A percentile compares a stretch with the other conserved stretches of the same genome.
Evolutionary conservation across 2,113 vertebrate genomes (phyloP).

Genomic region (Paraplagusia blochii): DNA sequence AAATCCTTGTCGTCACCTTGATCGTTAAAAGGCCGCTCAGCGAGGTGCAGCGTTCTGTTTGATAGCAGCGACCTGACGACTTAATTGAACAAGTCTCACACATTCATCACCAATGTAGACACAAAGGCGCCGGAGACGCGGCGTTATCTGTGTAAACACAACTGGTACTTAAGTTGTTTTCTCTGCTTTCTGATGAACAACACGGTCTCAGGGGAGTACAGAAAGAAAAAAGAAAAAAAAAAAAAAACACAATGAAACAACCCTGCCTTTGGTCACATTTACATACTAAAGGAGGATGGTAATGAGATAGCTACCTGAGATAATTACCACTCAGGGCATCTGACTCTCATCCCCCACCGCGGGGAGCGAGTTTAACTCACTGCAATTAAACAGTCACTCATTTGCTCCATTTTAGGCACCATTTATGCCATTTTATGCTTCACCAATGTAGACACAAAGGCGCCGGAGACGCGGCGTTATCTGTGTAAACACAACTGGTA

Average conservation of each 20-base stretch:
- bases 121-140: conserved; percentile 10
- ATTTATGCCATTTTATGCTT: conserved; percentile 50
- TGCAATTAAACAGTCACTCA: conserved; percentile 62
- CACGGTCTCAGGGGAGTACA: conserved; percentile 15
- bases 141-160: conserved; percentile 8
- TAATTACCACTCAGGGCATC: conserved; percentile 67
- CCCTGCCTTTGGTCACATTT: conserved; percentile 42
- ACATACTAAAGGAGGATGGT: conserved; percentile 47
- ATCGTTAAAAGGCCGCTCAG: conserved; percentile 18
- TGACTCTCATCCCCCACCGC: conserved; percentile 50
- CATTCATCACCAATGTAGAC: conserved; percentile 3
- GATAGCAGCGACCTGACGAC: conserved; percentile 12
- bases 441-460: conserved; percentile 9
- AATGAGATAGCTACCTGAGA: conserved; percentile 73
- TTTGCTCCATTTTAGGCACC: conserved; percentile 51
- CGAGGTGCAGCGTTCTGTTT: conserved; percentile 19
- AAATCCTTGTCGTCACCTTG: conserved; percentile 28
- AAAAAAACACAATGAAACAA: conserved; percentile 34
- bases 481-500: conserved; percentile 6
- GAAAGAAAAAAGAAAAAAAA: not conserved
- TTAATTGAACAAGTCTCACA: conserved; percentile 10
- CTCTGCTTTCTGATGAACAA: conserved; percentile 32
- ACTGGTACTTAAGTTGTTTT: conserved; percentile 27
- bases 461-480: conserved; percentile 13
- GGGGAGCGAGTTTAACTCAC: conserved; percentile 59